Evolutionary conservation across 2,113 vertebrate genomes (phyloP).

Genomic region (Geococcyx californianus): DNA sequence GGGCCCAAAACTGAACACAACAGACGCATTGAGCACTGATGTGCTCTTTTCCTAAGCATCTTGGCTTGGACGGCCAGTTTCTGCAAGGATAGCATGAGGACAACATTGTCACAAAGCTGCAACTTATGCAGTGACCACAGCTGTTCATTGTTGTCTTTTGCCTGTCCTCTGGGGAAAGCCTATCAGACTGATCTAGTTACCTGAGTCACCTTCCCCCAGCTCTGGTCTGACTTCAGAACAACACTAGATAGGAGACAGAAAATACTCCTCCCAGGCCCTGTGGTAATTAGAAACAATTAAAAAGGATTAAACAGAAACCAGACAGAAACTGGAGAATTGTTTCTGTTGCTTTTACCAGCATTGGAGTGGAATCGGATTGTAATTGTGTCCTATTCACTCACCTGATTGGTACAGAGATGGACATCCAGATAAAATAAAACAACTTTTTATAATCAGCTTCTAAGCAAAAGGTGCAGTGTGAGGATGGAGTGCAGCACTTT

Average conservation of each 20-base stretch:
- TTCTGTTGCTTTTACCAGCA: background rate
- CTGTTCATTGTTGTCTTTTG: background rate
- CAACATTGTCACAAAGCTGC: background rate
- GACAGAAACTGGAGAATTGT: background rate
- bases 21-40: too few species aligned
- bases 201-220: background rate
- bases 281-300: background rate
- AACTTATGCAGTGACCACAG: background rate
- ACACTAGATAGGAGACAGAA: background rate
- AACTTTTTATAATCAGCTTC: background rate
- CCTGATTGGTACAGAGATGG: background rate
- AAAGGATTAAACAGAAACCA: background rate
- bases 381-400: background rate
- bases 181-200: background rate
- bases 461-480: background rate
- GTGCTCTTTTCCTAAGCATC: background rate
- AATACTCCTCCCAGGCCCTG: background rate
- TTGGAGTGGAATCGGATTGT: background rate
- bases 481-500: background rate
- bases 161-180: background rate
- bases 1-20: too few species aligned
- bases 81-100: background rate
- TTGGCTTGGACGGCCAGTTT: background rate
- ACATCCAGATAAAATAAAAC: background rate
- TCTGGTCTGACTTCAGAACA: background rate